Conservation (phyloP, 2,113 vertebrate genomes). For the Ciconia maguari region DNA sequence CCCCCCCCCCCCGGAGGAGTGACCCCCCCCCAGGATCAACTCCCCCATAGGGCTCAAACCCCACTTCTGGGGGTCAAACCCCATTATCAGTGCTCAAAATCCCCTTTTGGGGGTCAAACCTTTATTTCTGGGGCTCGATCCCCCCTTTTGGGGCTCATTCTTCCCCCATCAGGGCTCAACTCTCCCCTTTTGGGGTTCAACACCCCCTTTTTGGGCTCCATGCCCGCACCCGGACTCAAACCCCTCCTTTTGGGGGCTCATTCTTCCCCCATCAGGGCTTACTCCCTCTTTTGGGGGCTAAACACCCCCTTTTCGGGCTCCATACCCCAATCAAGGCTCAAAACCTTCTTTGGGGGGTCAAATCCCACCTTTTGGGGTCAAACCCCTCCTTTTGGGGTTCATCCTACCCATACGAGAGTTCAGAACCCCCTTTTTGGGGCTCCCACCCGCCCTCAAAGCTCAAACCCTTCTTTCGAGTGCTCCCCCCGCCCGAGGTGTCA, state of each 20-base stretch:
- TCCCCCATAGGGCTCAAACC: neutral
- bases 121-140: neutral
- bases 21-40: neutral
- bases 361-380: neutral
- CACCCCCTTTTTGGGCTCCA: no score
- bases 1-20: neutral
- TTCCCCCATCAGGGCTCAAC: no score
- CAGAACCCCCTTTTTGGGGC: neutral
- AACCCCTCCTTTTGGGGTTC: neutral
- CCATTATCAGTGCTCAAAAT: neutral
- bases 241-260: no score
- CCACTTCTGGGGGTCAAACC: neutral
- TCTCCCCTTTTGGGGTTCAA: no score
- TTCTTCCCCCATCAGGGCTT: no score
- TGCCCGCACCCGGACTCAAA: no score
- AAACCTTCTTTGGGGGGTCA: no score
- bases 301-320: neutral
- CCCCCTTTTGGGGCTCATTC: neutral
- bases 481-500: neutral
- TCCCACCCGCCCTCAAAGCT: no score
- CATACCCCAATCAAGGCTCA: no score
- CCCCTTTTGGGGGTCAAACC: neutral
- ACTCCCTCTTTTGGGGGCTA: neutral
- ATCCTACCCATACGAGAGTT: neutral
- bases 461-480: neutral